These are phyloP conservation scores for Eulimnadia texana DNA, from an alignment of 1,140 invertebrate genomes.

Conservation along the genomic window DNA sequence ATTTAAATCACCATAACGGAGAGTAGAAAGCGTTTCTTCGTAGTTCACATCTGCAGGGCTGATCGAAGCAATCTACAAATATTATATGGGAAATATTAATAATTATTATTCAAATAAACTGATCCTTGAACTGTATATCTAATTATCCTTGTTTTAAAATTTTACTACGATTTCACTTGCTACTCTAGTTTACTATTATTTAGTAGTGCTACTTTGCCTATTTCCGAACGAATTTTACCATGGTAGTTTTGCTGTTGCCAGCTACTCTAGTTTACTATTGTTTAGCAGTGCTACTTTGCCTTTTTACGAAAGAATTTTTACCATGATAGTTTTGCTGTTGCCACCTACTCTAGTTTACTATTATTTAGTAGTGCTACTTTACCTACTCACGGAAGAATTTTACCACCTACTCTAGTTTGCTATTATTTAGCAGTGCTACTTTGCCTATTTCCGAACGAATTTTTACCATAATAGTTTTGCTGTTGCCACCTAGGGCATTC, in stretches of 20 bases:
- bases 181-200: too few relatives aligned
- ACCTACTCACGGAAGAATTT: background rate
- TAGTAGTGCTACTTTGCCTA: background rate
- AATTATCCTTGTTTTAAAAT: too few relatives aligned
- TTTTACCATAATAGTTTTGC: constrained; percentile 46
- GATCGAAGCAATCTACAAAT: constrained; percentile 42
- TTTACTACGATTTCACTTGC: too few relatives aligned
- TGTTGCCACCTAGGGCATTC: constrained; percentile 49
- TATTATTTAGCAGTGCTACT: too few relatives aligned
- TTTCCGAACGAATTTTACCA: constrained; percentile 30
- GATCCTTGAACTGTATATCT: background rate
- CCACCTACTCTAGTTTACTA: too few relatives aligned
- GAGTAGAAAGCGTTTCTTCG: constrained; percentile 44
- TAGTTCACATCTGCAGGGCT: constrained; percentile 50
- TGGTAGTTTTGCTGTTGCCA: constrained; percentile 49
- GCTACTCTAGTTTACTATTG: too few relatives aligned
- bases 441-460: background rate
- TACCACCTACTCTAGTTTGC: too few relatives aligned
- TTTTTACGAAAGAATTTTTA: constrained; percentile 22
- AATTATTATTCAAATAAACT: background rate
- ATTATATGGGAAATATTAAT: background rate
- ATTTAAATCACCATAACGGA: constrained; percentile 36
- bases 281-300: background rate
- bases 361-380: too few relatives aligned
- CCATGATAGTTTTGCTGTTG: constrained; percentile 50